phyloP scores from a whole-genome alignment of 1,140 invertebrate genomes.

The Bradysia coprophila region DNA sequence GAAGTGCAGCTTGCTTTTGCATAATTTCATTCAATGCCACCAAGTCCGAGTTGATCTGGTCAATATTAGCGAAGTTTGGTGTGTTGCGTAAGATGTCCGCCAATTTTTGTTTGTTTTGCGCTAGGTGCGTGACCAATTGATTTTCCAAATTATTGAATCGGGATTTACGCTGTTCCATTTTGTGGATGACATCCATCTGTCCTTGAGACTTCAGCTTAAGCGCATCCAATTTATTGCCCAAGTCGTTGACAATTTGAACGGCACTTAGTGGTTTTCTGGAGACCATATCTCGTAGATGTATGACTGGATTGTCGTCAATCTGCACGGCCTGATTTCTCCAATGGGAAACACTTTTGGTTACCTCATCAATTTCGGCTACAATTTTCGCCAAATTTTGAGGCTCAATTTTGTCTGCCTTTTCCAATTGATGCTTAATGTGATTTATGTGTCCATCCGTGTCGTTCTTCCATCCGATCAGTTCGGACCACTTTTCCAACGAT shows the following conservation, averaged over 20 bases:
- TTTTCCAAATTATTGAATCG: constrained; percentile 46
- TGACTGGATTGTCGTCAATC: constrained; percentile 44
- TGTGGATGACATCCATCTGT: constrained; percentile 44
- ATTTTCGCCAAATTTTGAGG: constrained; percentile 42
- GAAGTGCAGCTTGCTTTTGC: constrained; percentile 26
- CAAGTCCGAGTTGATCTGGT: constrained; percentile 24
- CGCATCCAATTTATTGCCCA: constrained; percentile 44
- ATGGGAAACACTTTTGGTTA: constrained; percentile 40
- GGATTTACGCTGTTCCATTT: constrained; percentile 45
- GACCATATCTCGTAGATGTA: constrained; percentile 45
- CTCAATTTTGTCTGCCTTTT: constrained; percentile 44
- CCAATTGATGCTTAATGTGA: constrained; percentile 60
- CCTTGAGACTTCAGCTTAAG: constrained; percentile 40
- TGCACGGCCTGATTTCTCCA: constrained; percentile 48
- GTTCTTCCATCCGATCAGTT: constrained; percentile 61
- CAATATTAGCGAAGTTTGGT: constrained; percentile 16
- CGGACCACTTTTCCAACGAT: constrained; percentile 63
- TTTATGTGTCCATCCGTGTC: constrained; percentile 63
- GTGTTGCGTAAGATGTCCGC: constrained; percentile 28
- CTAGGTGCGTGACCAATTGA: constrained; percentile 38
- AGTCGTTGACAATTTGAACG: constrained; percentile 42
- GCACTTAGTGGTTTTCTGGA: constrained; percentile 46
- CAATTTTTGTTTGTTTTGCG: constrained; percentile 30
- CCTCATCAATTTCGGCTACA: constrained; percentile 42
- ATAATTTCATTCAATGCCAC: constrained; percentile 26